These are phyloP conservation scores for Phalacrocorax brasilianus DNA, from an alignment of 2,113 vertebrate species.

Conservation along the genomic window DNA sequence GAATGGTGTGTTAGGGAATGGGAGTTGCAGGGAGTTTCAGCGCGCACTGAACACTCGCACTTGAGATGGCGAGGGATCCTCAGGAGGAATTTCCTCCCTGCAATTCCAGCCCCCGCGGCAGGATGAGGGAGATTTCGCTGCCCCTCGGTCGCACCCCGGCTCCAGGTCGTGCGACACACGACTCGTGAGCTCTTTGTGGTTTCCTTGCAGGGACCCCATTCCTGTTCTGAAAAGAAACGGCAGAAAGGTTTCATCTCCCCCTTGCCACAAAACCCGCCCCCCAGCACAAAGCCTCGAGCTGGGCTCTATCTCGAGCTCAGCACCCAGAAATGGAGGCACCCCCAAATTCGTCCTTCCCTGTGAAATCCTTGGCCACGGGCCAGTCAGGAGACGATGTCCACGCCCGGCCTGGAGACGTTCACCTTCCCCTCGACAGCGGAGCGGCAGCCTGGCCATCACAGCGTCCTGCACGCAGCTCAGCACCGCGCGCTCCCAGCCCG, in stretches of 20 bases:
- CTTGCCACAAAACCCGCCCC: no score
- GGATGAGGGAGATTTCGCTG: conserved; percentile 83
- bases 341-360: not conserved
- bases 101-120: conserved; percentile 81
- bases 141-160: conserved; percentile 81
- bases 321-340: no score
- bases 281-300: not conserved
- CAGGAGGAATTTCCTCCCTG: conserved; percentile 84
- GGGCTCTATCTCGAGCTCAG: not conserved
- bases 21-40: not conserved
- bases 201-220: accelerated
- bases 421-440: conserved; percentile 85
- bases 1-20: not conserved
- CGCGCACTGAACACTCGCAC: not conserved
- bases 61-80: not conserved
- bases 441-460: conserved; percentile 83
- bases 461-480: conserved; percentile 82
- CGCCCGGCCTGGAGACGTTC: not conserved
- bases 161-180: conserved; percentile 80
- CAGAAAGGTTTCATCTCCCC: not conserved
- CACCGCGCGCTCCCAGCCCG: not conserved
- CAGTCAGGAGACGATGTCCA: no score
- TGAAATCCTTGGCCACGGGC: not conserved
- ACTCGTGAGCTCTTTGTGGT: conserved; percentile 71
- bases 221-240: not conserved